Conservation (phyloP, 2,113 vertebrate species). For the Gymnogyps californianus region DNA sequence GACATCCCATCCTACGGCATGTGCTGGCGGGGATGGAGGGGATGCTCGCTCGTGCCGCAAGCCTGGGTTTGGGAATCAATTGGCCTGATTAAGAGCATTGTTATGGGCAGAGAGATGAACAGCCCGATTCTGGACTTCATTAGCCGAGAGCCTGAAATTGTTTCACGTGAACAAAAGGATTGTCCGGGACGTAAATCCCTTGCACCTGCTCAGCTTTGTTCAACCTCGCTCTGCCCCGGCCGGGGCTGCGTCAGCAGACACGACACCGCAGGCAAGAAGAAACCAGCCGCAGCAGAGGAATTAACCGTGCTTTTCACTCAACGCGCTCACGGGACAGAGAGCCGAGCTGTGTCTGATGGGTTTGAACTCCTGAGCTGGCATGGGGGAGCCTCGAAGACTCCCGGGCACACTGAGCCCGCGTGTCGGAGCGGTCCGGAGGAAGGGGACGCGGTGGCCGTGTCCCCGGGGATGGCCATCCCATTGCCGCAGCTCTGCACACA, state of each 20-base stretch:
- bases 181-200: background rate
- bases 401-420: accelerated
- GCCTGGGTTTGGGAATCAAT: background rate
- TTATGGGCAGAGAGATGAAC: background rate
- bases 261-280: background rate
- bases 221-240: background rate
- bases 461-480: background rate
- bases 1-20: background rate
- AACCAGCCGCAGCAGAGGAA: background rate
- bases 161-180: background rate
- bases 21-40: background rate
- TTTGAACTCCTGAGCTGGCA: background rate
- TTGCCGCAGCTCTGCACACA: accelerated
- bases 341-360: accelerated
- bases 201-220: background rate
- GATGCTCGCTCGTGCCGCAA: accelerated
- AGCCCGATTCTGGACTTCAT: background rate
- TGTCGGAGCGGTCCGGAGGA: accelerated
- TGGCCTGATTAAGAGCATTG: background rate
- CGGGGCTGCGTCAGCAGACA: background rate
- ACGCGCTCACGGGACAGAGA: accelerated
- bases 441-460: accelerated
- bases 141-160: background rate
- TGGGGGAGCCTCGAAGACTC: accelerated
- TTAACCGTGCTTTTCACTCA: background rate